Conservation (phyloP, 2,888 invertebrate species). For the Ectobius pallidus region DNA sequence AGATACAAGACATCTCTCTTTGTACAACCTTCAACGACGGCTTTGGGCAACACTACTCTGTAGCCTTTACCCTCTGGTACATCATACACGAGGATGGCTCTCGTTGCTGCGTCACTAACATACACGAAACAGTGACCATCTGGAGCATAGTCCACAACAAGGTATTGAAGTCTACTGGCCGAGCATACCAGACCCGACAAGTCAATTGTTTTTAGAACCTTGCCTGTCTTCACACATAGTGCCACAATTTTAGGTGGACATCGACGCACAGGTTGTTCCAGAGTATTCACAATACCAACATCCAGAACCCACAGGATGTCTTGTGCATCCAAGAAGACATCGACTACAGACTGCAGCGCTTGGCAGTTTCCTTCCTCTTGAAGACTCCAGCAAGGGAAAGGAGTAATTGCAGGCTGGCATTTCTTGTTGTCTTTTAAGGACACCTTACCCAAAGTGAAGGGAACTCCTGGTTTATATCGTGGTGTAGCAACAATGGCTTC, state of each 20-base stretch:
- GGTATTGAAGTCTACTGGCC: constrained; percentile 70
- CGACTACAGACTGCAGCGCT: constrained; percentile 71
- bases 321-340: constrained; percentile 67
- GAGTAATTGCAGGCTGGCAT: constrained; percentile 59
- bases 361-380: constrained; percentile 70
- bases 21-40: constrained; percentile 58
- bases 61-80: constrained; percentile 66
- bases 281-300: constrained; percentile 70
- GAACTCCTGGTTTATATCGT: constrained; percentile 44
- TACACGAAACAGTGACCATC: constrained; percentile 60
- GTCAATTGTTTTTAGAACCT: constrained; percentile 65
- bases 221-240: constrained; percentile 63
- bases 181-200: constrained; percentile 63
- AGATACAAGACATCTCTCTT: constrained; percentile 70
- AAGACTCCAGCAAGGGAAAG: constrained; percentile 68
- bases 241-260: constrained; percentile 69
- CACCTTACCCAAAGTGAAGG: constrained; percentile 60
- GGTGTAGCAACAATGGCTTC: constrained; percentile 65
- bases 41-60: constrained; percentile 65
- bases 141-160: constrained; percentile 68
- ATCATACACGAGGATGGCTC: constrained; percentile 72
- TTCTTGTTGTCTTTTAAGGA: constrained; percentile 57
- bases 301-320: constrained; percentile 76
- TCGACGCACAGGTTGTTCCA: constrained; percentile 67
- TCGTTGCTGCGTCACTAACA: constrained; percentile 71